A percentile compares a stretch with the other conserved stretches of the same genome.
Evolutionary conservation across 53 echinoderm and acorn worm genomes (phyloP).

Genomic region (Crossaster papposus): DNA sequence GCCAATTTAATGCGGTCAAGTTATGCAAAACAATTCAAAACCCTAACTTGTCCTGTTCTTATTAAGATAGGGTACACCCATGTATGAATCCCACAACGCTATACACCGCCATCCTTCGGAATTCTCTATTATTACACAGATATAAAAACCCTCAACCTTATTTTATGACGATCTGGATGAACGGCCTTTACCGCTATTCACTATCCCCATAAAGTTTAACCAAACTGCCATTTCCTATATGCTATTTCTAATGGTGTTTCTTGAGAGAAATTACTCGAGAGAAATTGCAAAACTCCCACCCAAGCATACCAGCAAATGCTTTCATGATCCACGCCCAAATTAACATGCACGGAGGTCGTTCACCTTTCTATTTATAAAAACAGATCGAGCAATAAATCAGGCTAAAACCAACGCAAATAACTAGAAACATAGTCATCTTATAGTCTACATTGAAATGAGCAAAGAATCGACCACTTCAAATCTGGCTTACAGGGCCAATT

Average conservation of each 20-base stretch:
- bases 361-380: slow-evolving; percentile 13
- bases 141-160: not conserved
- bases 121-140: too few relatives aligned
- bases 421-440: not conserved
- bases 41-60: too few relatives aligned
- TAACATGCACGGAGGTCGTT: slow-evolving; percentile 22
- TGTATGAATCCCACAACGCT: too few relatives aligned
- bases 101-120: too few relatives aligned
- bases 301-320: not conserved
- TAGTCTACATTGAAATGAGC: not conserved
- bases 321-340: not conserved
- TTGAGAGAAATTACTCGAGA: slow-evolving; percentile 18
- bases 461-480: not conserved
- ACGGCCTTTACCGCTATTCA: not conserved
- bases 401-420: not conserved
- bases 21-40: too few relatives aligned
- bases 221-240: not conserved
- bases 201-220: not conserved
- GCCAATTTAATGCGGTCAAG: too few relatives aligned
- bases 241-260: not conserved
- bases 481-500: not conserved
- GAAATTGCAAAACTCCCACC: slow-evolving; percentile 35
- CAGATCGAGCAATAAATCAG: not conserved
- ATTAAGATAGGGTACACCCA: too few relatives aligned
- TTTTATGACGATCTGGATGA: not conserved